These are phyloP conservation scores for Tolypeutes matacus DNA, from an alignment of 2,797 vertebrate species.

Conservation along the genomic window DNA sequence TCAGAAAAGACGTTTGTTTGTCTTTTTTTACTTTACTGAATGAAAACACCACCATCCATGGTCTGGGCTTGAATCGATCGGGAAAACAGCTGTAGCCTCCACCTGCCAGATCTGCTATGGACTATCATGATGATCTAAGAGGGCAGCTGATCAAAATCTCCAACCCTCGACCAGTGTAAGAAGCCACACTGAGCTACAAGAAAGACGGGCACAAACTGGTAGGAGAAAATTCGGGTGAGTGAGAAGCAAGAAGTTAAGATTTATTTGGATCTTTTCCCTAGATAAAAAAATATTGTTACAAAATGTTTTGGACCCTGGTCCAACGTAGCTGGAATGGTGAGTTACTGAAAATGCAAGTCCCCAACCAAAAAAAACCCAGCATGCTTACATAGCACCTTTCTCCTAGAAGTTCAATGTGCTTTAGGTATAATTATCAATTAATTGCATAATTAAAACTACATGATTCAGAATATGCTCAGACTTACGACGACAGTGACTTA, in stretches of 20 bases:
- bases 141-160: not conserved
- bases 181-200: conserved; percentile 4
- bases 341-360: conserved; percentile 53
- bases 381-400: not conserved
- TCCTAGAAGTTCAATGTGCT: conserved; percentile 41
- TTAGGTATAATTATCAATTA: not conserved
- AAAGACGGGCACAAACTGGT: conserved; percentile 55
- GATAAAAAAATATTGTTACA: conserved; percentile 80
- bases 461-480: not conserved
- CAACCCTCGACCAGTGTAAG: conserved; percentile 15
- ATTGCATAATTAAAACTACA: not conserved
- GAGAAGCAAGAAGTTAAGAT: conserved; percentile 66
- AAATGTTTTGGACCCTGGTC: conserved; percentile 80
- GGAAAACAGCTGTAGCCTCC: conserved; percentile 9
- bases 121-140: not conserved
- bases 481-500: conserved; percentile 5
- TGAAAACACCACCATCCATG: conserved; percentile 21
- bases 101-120: not conserved
- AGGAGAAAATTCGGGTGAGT: conserved; percentile 73
- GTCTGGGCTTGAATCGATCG: not conserved
- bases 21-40: not conserved
- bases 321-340: conserved; percentile 82
- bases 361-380: conserved; percentile 52
- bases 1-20: not conserved
- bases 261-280: conserved; percentile 72